Conservation (phyloP, 2,113 vertebrate species). For the sheep (Ovis aries) region ARS-UI_Ramb_v3.0 NC_056056.1:142581001-142581500, state of each 20-base stretch:
- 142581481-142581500: background rate
- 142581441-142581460: background rate
- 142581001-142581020: slow-evolving; percentile 82
- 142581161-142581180: slow-evolving; percentile 49
- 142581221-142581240: slow-evolving; percentile 70
- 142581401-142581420: background rate
- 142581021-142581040: slow-evolving; percentile 77
- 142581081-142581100: slow-evolving; percentile 77
- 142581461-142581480: background rate
- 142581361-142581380: background rate
- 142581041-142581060: slow-evolving; percentile 76
- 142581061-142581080: slow-evolving; percentile 72
- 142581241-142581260: slow-evolving; percentile 65
- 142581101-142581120: slow-evolving; percentile 72
- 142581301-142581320: slow-evolving; percentile 52
- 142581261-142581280: slow-evolving; percentile 71
- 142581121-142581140: slow-evolving; percentile 63
- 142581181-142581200: slow-evolving; percentile 41
- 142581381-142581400: background rate
- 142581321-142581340: slow-evolving; percentile 45
- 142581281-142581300: slow-evolving; percentile 71
- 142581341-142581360: background rate
- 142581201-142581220: slow-evolving; percentile 65
- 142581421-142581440: background rate
- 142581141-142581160: slow-evolving; percentile 68